Evolutionary conservation across 2,888 invertebrate genomes (phyloP).

Genomic region (Muscina levida): DNA sequence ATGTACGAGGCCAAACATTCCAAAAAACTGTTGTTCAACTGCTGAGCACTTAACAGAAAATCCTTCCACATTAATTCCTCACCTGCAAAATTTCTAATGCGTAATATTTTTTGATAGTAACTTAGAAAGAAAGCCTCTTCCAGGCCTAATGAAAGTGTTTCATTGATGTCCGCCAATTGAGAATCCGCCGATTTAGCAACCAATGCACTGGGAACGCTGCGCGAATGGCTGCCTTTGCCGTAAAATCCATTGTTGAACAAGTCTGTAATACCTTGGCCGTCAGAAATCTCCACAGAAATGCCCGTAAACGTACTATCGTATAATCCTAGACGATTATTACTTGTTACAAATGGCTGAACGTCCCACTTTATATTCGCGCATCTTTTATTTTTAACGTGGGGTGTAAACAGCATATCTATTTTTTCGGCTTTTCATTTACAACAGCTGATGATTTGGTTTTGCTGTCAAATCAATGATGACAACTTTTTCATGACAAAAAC

Average conservation of each 20-base stretch:
- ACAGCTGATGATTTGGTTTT: no score
- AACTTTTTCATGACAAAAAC: no score
- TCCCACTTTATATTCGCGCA: conserved; percentile 40
- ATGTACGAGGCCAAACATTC: conserved; percentile 89
- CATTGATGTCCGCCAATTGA: conserved; percentile 72
- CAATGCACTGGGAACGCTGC: conserved; percentile 72
- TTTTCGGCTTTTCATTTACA: no score
- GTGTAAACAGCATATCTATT: conserved; percentile 65
- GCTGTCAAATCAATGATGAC: no score
- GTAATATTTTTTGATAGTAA: conserved; percentile 85
- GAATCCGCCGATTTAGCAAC: neutral
- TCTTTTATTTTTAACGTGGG: conserved; percentile 69
- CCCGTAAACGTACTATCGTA: conserved; percentile 86
- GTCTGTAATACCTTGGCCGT: conserved; percentile 82
- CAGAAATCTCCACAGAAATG: conserved; percentile 84
- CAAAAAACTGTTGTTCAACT: conserved; percentile 83
- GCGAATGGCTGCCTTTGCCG: conserved; percentile 87
- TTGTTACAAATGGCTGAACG: conserved; percentile 55
- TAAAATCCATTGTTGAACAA: conserved; percentile 88
- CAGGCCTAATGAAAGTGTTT: conserved; percentile 85
- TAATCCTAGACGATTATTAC: conserved; percentile 69
- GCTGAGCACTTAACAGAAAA: conserved; percentile 83
- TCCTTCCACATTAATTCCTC: conserved; percentile 81
- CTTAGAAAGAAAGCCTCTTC: conserved; percentile 90
- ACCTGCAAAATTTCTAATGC: conserved; percentile 82